Evolutionary conservation across 2,888 invertebrate genomes (phyloP).

Genomic region (Thymelicus sylvestris): DNA sequence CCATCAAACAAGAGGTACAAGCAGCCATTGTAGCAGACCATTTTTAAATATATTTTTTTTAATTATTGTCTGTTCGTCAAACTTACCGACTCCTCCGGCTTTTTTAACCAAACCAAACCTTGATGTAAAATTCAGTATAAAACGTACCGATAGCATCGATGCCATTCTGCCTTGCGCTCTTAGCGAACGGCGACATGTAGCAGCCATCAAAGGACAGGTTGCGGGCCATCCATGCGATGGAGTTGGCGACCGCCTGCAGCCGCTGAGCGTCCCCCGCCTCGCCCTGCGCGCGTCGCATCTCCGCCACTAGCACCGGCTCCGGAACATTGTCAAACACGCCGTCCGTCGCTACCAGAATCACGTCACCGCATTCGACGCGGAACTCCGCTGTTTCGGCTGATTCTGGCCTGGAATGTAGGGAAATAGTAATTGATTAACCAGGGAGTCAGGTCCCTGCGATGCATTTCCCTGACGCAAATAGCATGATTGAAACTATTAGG

Average conservation of each 20-base stretch:
- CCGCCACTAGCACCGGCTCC: conserved; percentile 93
- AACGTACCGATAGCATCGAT: conserved; percentile 93
- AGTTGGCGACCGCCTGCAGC: conserved; percentile 96
- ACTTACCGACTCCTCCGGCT: too few species aligned
- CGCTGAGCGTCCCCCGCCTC: conserved; percentile 86
- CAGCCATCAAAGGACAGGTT: conserved; percentile 97
- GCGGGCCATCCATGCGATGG: conserved; percentile 97
- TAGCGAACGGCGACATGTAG: conserved; percentile 98
- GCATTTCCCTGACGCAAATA: too few species aligned
- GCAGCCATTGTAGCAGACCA: too few species aligned
- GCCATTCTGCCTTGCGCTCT: conserved; percentile 96
- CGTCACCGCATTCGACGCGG: conserved; percentile 95
- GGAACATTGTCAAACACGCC: conserved; percentile 99
- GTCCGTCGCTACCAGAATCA: conserved; percentile 97
- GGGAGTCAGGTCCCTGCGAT: too few species aligned
- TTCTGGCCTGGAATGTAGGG: conserved; percentile 88
- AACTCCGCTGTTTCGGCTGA: conserved; percentile 95
- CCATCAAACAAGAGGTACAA: too few species aligned
- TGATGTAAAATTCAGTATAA: not conserved
- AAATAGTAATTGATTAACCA: too few species aligned
- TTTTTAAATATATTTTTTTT: too few species aligned
- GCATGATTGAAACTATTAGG: too few species aligned
- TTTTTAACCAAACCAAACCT: too few species aligned
- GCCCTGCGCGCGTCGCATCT: conserved; percentile 89
- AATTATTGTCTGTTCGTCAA: too few species aligned